phyloP scores from a whole-genome alignment of 2,797 vertebrate genomes.

The Centroberyx gerrardi region DNA sequence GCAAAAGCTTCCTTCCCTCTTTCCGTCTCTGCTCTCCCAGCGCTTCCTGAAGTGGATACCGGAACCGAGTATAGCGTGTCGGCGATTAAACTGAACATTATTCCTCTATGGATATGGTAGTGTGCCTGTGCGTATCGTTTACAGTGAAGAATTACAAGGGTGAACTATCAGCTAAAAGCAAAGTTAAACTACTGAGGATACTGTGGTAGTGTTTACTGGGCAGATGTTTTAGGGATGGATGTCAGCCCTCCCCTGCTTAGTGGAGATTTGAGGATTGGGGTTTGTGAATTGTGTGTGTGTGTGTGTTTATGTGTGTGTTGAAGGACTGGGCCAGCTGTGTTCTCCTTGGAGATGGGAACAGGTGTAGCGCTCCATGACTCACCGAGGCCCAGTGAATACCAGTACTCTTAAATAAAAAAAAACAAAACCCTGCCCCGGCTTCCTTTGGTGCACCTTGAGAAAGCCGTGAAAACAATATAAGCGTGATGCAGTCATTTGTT shows the following conservation, averaged over 20 bases:
- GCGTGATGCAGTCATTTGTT: slow-evolving; percentile 64
- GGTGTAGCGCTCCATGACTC: slow-evolving; percentile 74
- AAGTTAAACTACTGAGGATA: slow-evolving; percentile 43
- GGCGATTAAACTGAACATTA: slow-evolving; percentile 28
- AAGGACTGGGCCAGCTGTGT: slow-evolving; percentile 71
- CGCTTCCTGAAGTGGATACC: slow-evolving; percentile 56
- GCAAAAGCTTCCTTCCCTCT: slow-evolving; percentile 52
- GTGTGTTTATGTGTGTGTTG: slow-evolving; percentile 16
- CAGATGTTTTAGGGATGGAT: slow-evolving; percentile 64
- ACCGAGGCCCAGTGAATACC: slow-evolving; percentile 57
- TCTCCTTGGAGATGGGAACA: slow-evolving; percentile 71
- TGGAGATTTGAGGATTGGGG: slow-evolving; percentile 54
- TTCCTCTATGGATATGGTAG: slow-evolving; percentile 46
- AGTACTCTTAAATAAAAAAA: slow-evolving; percentile 52
- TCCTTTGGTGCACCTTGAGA: slow-evolving; percentile 73
- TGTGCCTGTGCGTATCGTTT: slow-evolving; percentile 37
- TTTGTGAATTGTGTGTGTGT: slow-evolving; percentile 47
- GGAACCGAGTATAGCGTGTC: slow-evolving; percentile 56
- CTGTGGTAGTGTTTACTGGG: slow-evolving; percentile 34
- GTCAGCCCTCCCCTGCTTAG: slow-evolving; percentile 34
- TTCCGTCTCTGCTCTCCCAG: slow-evolving; percentile 39
- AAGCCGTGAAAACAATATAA: slow-evolving; percentile 60
- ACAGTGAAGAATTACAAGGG: slow-evolving; percentile 37
- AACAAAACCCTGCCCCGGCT: slow-evolving; percentile 42
- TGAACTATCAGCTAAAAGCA: slow-evolving; percentile 54